Evolutionary conservation across 30 jellyfish, hydroid and myxozoan species (phyloP), one percentile per base, ranked within the genome.

Genomic region (Aurelia aurita): DNA sequence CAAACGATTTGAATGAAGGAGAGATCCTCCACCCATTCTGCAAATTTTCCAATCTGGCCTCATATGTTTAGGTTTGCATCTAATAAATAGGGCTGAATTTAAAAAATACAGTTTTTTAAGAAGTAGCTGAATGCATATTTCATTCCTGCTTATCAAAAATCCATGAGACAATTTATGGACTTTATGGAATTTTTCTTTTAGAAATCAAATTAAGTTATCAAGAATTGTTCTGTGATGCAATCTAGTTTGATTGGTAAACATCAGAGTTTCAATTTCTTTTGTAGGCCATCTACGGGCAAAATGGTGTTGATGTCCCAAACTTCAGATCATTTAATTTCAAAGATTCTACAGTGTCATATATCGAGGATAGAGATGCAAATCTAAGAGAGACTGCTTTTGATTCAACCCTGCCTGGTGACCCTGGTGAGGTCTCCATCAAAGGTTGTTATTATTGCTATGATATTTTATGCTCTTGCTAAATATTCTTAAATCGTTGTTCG

Each of bases 221-320:
- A 25, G 27, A 21, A 7, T 9, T 21, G 2, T 64, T 18, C 43
- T 26, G 11, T 3, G 0, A n/a, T 26, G 26, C 22, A 73, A 22
- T 4, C 27, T 34, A 20, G 3, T 23, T 72, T 49, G 43, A 23
- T 58, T 57, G 58, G 27, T 22, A 0, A 49, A 34, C 19, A 47
- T 44, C 75, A 45, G 27, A 51, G 3, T 0, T 45, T 49, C 27
- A 31, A 26, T 29, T 1, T 22, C 65, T 28, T 29, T 72, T 73
- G 5, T 35, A 93, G 98, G 86, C 73, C n/a, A 78, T 93, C 31
- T 82, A 87, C 80, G 98, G 98, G n/a, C 98, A 93, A 34, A 72
- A 82, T 87, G 98, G 97, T 32, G 79, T 87, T 7, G 98, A 93
- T 28, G 74, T 71, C 1, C 62, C 90, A 28, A 54, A 59, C 79